phyloP scores from a whole-genome alignment of 2,888 invertebrate genomes.

The Lasius platythorax region DNA sequence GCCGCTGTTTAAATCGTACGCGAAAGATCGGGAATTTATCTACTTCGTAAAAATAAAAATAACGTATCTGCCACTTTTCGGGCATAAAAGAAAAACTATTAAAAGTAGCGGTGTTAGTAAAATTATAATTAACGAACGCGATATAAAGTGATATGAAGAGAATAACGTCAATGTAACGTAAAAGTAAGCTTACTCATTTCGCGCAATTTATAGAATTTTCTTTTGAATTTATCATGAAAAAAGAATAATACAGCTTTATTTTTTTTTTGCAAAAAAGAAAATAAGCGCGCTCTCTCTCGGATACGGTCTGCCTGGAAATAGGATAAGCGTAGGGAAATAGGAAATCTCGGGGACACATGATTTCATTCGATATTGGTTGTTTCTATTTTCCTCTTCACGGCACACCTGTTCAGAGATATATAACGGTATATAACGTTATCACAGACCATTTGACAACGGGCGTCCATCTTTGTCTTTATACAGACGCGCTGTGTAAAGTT shows the following conservation, averaged over 20 bases:
- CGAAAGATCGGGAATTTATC: slow-evolving; percentile 3
- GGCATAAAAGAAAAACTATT: not conserved
- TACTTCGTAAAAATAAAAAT: not conserved
- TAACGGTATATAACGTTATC: slow-evolving; percentile 10
- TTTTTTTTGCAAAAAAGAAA: not conserved
- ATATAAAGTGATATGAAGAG: not conserved
- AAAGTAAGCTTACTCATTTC: not conserved
- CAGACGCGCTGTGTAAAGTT: not conserved
- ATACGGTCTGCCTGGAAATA: not conserved
- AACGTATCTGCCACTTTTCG: not conserved
- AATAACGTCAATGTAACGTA: not conserved
- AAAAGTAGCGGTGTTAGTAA: not conserved
- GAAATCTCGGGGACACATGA: slow-evolving; percentile 37
- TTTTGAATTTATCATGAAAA: not conserved
- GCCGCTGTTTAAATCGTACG: not conserved
- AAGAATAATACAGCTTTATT: not conserved
- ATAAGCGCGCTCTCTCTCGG: slow-evolving; percentile 2
- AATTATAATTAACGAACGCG: not conserved
- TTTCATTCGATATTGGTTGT: slow-evolving; percentile 40
- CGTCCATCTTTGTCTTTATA: not conserved
- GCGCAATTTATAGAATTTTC: not conserved
- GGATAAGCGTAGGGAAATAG: slow-evolving; percentile 32
- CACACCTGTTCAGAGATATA: slow-evolving; percentile 7
- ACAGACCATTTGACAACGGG: slow-evolving; percentile 4
- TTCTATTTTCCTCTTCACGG: slow-evolving; percentile 38